Percentiles rank a stretch among this genome's conserved stretches.
phyloP scores from a whole-genome alignment of 2,888 invertebrate species.

The Lottia gigantea region DNA sequence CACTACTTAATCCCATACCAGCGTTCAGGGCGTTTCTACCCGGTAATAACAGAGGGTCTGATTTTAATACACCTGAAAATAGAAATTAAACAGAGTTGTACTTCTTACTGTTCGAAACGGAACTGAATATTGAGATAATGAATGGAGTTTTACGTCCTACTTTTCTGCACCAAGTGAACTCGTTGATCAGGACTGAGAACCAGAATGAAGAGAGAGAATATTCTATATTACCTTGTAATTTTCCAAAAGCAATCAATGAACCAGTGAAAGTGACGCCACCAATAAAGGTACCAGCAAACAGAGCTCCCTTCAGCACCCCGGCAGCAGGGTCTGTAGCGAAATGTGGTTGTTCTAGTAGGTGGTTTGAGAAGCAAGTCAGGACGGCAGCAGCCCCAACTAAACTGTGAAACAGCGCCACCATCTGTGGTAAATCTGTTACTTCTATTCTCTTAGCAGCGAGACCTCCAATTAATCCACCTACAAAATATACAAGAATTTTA shows the following conservation, averaged over 20 bases:
- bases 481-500: background rate
- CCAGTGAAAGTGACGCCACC: slow-evolving; percentile 92
- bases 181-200: too few relatives aligned
- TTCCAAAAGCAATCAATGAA: slow-evolving; percentile 88
- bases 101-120: too few relatives aligned
- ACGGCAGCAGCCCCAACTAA: slow-evolving; percentile 90
- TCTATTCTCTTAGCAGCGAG: slow-evolving; percentile 85
- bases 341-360: slow-evolving; percentile 84
- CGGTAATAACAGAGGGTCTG: slow-evolving; percentile 84
- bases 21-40: slow-evolving; percentile 84
- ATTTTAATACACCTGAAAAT: slow-evolving; percentile 76
- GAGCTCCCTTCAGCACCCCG: slow-evolving; percentile 83
- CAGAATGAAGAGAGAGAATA: too few relatives aligned
- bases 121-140: too few relatives aligned
- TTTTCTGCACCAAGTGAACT: too few relatives aligned
- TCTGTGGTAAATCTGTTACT: slow-evolving; percentile 81
- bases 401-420: slow-evolving; percentile 87
- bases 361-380: slow-evolving; percentile 85
- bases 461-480: slow-evolving; percentile 80
- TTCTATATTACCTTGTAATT: slow-evolving; percentile 81
- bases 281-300: slow-evolving; percentile 89
- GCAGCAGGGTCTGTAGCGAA: slow-evolving; percentile 81
- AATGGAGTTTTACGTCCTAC: too few relatives aligned
- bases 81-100: too few relatives aligned
- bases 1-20: slow-evolving; percentile 76